phyloP scores from a whole-genome alignment of 2,888 invertebrate species.

The Syrista parreyssii region DNA sequence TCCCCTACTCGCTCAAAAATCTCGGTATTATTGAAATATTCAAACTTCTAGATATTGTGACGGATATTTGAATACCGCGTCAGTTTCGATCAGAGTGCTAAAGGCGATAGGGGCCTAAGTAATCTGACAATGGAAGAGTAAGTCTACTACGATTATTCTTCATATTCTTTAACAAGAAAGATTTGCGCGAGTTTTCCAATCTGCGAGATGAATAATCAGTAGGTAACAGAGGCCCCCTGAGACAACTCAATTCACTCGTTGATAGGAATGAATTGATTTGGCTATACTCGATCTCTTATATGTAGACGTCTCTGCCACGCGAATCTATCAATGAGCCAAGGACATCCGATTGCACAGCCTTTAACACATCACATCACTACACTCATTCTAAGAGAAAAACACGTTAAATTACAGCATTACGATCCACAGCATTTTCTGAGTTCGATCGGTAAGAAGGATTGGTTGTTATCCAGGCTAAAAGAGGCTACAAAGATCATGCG shows the following conservation, averaged over 20 bases:
- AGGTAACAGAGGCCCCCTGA: background rate
- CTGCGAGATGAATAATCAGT: too few species aligned
- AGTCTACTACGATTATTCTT: too few species aligned
- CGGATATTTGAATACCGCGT: too few species aligned
- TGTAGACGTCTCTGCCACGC: conserved; percentile 1
- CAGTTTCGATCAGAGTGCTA: too few species aligned
- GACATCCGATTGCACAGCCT: background rate
- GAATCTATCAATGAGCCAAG: background rate
- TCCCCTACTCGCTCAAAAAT: too few species aligned
- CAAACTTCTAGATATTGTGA: too few species aligned
- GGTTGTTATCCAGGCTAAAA: conserved; percentile 38
- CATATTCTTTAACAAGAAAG: too few species aligned
- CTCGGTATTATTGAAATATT: too few species aligned
- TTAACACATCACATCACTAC: background rate
- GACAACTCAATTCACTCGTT: conserved; percentile 3
- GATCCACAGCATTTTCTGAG: conserved; percentile 21
- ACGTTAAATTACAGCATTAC: background rate
- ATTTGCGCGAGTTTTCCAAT: too few species aligned
- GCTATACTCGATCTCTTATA: background rate
- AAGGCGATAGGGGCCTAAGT: too few species aligned
- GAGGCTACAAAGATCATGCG: conserved; percentile 22
- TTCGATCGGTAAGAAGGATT: conserved; percentile 30
- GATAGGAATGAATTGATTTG: conserved; percentile 1
- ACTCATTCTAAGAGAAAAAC: background rate
- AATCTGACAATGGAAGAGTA: too few species aligned